These are phyloP conservation scores for Turdus rufiventris DNA, from an alignment of 2,113 vertebrate genomes.

Conservation along the genomic window DNA sequence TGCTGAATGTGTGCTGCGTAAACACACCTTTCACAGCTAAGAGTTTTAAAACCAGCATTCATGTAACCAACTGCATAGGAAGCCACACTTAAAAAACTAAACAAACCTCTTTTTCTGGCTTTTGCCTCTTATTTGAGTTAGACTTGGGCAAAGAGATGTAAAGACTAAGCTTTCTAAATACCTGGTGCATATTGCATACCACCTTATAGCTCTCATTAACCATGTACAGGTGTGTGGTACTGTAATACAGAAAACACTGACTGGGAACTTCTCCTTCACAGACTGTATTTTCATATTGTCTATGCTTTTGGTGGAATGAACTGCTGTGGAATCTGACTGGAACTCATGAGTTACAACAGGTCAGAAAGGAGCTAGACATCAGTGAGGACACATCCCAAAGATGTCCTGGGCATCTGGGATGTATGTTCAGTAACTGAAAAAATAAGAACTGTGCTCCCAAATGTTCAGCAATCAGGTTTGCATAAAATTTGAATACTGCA, in stretches of 20 bases:
- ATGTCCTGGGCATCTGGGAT: background rate
- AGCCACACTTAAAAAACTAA: background rate
- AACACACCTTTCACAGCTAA: background rate
- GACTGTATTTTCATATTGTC: background rate
- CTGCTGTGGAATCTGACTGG: background rate
- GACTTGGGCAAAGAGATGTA: background rate
- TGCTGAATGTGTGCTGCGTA: background rate
- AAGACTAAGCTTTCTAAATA: background rate
- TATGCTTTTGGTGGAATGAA: background rate
- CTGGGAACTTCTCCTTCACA: background rate
- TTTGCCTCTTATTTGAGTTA: background rate
- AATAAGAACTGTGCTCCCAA: background rate
- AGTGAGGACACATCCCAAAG: background rate
- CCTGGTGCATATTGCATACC: fast-evolving
- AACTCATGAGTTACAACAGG: background rate
- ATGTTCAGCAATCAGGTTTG: background rate
- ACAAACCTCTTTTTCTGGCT: background rate
- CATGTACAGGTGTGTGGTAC: background rate
- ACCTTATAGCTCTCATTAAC: background rate
- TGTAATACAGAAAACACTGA: background rate
- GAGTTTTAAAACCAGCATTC: background rate
- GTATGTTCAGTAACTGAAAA: background rate
- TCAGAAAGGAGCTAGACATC: background rate
- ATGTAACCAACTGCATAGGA: background rate
- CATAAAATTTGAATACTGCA: background rate